A percentile compares a stretch with the other conserved stretches of the same genome.
Evolutionary conservation across 2,113 vertebrate species (phyloP).

Genomic region (Alces alces): DNA sequence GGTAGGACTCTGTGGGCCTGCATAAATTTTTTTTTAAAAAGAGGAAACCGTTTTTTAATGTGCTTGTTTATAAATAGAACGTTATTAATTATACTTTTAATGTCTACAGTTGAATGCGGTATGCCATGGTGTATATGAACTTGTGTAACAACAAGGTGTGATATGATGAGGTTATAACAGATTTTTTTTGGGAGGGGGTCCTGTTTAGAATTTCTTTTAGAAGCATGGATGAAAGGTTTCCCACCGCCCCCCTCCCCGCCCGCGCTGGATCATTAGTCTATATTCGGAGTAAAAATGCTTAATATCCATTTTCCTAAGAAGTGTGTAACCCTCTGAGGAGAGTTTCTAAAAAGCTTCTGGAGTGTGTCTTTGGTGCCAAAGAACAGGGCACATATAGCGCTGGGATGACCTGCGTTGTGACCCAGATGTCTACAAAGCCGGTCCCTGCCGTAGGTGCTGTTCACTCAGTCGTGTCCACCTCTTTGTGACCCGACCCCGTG

Average conservation of each 20-base stretch:
- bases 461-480: neutral
- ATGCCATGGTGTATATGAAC: neutral
- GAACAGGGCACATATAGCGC: neutral
- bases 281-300: neutral
- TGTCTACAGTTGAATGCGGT: neutral
- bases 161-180: neutral
- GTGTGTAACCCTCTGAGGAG: neutral
- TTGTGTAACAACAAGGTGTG: neutral
- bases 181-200: no score
- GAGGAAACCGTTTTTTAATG: neutral
- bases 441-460: neutral
- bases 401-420: neutral
- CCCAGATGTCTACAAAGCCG: neutral
- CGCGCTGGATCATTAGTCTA: neutral
- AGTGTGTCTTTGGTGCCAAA: neutral
- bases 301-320: neutral
- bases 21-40: neutral
- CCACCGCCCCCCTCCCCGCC: neutral
- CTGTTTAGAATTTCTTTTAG: neutral
- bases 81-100: neutral
- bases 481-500: neutral
- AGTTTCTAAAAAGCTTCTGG: neutral
- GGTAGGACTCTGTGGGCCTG: no score
- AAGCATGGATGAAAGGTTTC: neutral
- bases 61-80: neutral